Base-by-base conservation (phyloP, 2,113 vertebrate species). In the Amphilophus citrinellus region DNA sequence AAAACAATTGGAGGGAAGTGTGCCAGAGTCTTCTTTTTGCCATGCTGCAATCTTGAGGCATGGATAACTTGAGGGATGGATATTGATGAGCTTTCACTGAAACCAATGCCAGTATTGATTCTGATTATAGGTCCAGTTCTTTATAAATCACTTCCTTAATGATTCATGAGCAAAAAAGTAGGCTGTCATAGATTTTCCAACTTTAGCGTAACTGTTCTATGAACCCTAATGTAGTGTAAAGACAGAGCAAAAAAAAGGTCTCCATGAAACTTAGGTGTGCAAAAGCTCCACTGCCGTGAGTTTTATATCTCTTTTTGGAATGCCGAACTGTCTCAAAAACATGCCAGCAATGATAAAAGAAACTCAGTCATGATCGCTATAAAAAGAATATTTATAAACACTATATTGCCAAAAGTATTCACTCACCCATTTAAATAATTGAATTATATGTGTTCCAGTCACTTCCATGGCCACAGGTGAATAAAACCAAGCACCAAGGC, bases 111-210 rank as follows among this genome's bases (percentile, higher is more conserved):
- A 53, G 13, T 32, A 73, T 56, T 73, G 68, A 73, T 73, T 73
- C 24, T 56, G 68, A 27, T 73, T 73, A 73, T 56, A 73, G 68
- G 27, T 73, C 24, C 47, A 73, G 50, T 73, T 73, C 47, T 53
- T 73, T 53, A 56, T 73, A 73, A 73, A 56, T 73, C 68, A 53
- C 68, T 73, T 73, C 47, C 27, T 56, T 73, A 73, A 73, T 73
- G 47, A 73, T 56, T 73, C 24, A 53, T 32, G 68, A 73, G 68
- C 10, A 73, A 73, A 73, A 73, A 73, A 53, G 68, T 53, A 73
- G 47, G 17, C 47, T 1, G 6, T 30, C 68, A 53, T 56, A 56
- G 53, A 32, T 56, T 73, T 73, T 73, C 27, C 68, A 32, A 56
- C 30, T n/a, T 73, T 17, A 73, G 27, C 1, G 10, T 8, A 27